phyloP scores from a whole-genome alignment of 2,888 invertebrate species.

The Cantharis rustica region DNA sequence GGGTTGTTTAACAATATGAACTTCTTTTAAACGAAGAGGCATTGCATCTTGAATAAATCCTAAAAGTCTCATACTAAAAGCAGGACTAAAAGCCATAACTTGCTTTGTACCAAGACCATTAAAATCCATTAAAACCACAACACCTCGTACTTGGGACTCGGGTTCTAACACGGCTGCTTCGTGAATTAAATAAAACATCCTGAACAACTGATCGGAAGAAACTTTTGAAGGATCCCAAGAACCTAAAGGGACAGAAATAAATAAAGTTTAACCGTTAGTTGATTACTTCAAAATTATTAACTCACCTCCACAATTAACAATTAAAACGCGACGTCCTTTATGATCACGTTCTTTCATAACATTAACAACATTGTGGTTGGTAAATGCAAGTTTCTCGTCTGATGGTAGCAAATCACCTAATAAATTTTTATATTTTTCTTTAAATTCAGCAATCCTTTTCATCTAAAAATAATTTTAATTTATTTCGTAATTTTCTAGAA shows the following conservation, averaged over 20 bases:
- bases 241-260: constrained; percentile 51
- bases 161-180: constrained; percentile 77
- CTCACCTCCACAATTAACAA: constrained; percentile 75
- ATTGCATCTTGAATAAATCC: constrained; percentile 87
- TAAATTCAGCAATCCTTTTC: constrained; percentile 77
- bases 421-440: constrained; percentile 68
- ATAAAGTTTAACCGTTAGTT: background rate
- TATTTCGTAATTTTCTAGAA: too few species aligned
- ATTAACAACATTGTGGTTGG: constrained; percentile 76
- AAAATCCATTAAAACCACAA: constrained; percentile 84
- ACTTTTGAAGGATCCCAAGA: constrained; percentile 78
- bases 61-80: constrained; percentile 76
- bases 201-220: constrained; percentile 75
- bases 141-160: constrained; percentile 79
- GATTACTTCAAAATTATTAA: constrained; percentile 12
- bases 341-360: constrained; percentile 77
- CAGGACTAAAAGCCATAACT: constrained; percentile 70
- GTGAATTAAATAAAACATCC: constrained; percentile 80
- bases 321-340: constrained; percentile 73
- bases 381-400: constrained; percentile 69
- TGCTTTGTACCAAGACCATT: constrained; percentile 78
- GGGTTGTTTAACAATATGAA: constrained; percentile 85
- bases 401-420: constrained; percentile 69
- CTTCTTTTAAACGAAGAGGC: constrained; percentile 82
- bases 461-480: constrained; percentile 60